Evolutionary conservation across 2,797 vertebrate genomes (phyloP), one percentile per base, ranked within the genome.

Genomic region (Falco novaeseelandiae): DNA sequence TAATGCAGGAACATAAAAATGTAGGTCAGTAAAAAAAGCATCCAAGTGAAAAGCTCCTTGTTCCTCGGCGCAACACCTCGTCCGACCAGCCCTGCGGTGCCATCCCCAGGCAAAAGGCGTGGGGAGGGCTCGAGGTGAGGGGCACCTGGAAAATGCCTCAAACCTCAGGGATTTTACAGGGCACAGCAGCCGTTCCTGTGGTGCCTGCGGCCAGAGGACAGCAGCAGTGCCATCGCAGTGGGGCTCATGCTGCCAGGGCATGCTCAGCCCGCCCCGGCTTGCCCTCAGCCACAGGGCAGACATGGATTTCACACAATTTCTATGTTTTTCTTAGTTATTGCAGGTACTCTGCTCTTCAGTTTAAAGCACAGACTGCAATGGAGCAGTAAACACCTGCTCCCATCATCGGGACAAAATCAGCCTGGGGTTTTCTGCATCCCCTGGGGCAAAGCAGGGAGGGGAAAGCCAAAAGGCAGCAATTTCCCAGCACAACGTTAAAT

Each of bases 21-120:
- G 91, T 95, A 93, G 94, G 93, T 92, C 96, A 90, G 69, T 83
- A 26, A 83, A 83, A 91, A 90, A 85, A 89, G 36, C 25, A 22
- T 11, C 58, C 10, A 5, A 95, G 86, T 93, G 91, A 96, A 96
- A 96, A 96, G 93, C 94, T 90, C 79, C 96, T 92, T 93, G 93
- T 95, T 94, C 74, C 38, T n/a, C 61, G 0, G 49, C 4, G 6
- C 25, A 9, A 22, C 23, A 8, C 86, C 62, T 58, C 36, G 5
- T 8, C 83, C 40, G 1, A 23, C 29, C 8, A 1, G 44, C 80
- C 51, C 42, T 5, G 46, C 6, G 7, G 78, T 42, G 85, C 91
- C 19, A 19, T 27, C 78, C 63, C 16, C 0, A 8, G 62, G 59
- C 2, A 1, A 49, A 58, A 44, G 36, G 44, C 23, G 21, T 1